Base-by-base conservation (phyloP, 2,797 vertebrate species). In the Graptemys geographica region DNA sequence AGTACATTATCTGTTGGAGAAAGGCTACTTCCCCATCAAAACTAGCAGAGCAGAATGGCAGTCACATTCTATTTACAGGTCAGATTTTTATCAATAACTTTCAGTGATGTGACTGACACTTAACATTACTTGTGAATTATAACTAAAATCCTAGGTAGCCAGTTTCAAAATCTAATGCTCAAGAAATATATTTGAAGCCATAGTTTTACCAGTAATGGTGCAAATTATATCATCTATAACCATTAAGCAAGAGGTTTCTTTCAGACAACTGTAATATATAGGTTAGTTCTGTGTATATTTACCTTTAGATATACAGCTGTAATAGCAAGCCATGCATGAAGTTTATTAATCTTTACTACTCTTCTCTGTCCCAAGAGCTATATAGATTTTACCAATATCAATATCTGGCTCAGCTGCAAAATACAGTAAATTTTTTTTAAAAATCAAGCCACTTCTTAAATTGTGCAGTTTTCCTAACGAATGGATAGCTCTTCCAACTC, bases 81-180 rank as follows among this genome's bases (percentile, higher is more conserved):
- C 52, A 94, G 65, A 51, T 25, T 0, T 93, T 95, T 79, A 92
- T 93, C 87, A 82, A 44, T 90, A 97, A 87, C 44, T 83, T 72
- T 37, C 57, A 49, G 27, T 74, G 69, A 81, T 27, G 47, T 85
- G 89, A 80, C 56, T 87, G 91, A 83, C 84, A 51, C 41, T 93
- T 84, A 59, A 56, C 12, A 53, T 79, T 94, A 90, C n/a, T 81
- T 88, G 53, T 52, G 79, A 95, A 94, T 31, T 41, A 79, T 92
- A 93, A 94, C 86, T 88, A 94, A 90, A 44, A 62, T 90, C 49
- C 83, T 88, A 76, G 86, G 28, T 83, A 37, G 52, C 72, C 10
- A 62, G 27, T 83, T 94, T 93, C 92, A 93, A 92, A 96, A 28
- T 87, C 92, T 92, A 87, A 92, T 52, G 41, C 47, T 89, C 57